Evolutionary conservation across 2,888 invertebrate genomes (phyloP).

Genomic region (Hypercompe scribonia): DNA sequence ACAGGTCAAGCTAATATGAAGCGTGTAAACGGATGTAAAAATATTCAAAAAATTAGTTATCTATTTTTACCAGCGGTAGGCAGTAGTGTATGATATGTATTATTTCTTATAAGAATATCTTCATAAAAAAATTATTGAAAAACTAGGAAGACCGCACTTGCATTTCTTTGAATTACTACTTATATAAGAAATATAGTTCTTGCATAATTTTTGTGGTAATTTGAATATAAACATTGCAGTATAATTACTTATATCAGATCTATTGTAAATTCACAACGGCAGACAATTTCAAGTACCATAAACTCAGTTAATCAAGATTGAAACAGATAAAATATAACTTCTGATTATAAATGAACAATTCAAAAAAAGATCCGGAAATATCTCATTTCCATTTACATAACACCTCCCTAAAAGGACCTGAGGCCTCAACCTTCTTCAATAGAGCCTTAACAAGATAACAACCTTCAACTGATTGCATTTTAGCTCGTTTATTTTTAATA

Average conservation of each 20-base stretch:
- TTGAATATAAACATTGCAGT: too few species aligned
- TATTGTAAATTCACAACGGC: neutral
- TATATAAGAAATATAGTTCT: neutral
- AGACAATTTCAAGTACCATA: neutral
- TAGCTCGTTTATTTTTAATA: constrained; percentile 11
- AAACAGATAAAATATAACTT: neutral
- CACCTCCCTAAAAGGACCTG: constrained; percentile 22
- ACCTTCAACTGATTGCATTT: constrained; percentile 7
- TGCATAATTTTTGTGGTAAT: too few species aligned
- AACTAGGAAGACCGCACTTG: neutral
- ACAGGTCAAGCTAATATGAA: neutral
- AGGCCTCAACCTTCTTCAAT: constrained; percentile 38
- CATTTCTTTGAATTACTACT: neutral
- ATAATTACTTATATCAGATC: too few species aligned
- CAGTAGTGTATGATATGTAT: neutral
- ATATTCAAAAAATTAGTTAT: neutral
- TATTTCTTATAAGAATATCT: too few species aligned
- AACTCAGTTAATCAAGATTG: neutral
- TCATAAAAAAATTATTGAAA: neutral
- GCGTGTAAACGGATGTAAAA: neutral
- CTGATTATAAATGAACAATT: neutral
- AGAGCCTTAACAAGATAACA: constrained; percentile 12
- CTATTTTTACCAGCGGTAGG: neutral
- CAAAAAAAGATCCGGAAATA: constrained; percentile 24
- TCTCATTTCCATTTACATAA: constrained; percentile 30